A percentile compares a stretch with the other conserved stretches of the same genome.
Conservation (phyloP, 2,797 vertebrate genomes). For the Cuniculus paca region DNA sequence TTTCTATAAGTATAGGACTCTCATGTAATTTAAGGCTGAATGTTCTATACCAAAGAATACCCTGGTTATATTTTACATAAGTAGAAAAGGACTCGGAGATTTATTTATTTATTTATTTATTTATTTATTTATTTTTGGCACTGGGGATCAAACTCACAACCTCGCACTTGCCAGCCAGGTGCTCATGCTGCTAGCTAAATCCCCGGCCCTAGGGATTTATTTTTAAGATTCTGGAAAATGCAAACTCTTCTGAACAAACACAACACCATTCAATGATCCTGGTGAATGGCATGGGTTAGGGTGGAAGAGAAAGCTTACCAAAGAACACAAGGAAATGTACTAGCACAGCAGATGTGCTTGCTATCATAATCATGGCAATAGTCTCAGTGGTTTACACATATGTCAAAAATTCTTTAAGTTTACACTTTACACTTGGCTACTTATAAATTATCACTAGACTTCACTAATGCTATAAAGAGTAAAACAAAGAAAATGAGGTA, state of each 20-base stretch:
- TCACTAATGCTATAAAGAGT: too few relatives aligned
- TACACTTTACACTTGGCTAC: not conserved
- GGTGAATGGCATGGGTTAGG: not conserved
- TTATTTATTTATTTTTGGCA: too few relatives aligned
- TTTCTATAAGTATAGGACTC: not conserved
- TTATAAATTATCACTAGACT: not conserved
- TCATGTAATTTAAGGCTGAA: not conserved
- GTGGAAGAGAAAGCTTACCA: not conserved
- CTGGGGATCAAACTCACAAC: too few relatives aligned
- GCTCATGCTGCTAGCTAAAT: too few relatives aligned
- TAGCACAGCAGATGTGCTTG: not conserved
- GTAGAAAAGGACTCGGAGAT: not conserved
- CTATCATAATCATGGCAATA: not conserved
- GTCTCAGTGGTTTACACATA: not conserved
- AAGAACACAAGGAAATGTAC: not conserved
- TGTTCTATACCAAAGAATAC: not conserved
- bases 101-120: too few relatives aligned
- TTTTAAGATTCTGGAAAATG: not conserved
- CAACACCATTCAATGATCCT: not conserved
- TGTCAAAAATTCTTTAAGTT: not conserved
- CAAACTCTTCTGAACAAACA: not conserved
- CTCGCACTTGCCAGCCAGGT: too few relatives aligned
- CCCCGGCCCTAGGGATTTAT: too few relatives aligned
- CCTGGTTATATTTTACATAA: not conserved
- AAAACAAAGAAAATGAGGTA: not conserved